These are phyloP conservation scores for Pristis pectinata DNA, from an alignment of 2,797 vertebrate species.

Conservation along the genomic window DNA sequence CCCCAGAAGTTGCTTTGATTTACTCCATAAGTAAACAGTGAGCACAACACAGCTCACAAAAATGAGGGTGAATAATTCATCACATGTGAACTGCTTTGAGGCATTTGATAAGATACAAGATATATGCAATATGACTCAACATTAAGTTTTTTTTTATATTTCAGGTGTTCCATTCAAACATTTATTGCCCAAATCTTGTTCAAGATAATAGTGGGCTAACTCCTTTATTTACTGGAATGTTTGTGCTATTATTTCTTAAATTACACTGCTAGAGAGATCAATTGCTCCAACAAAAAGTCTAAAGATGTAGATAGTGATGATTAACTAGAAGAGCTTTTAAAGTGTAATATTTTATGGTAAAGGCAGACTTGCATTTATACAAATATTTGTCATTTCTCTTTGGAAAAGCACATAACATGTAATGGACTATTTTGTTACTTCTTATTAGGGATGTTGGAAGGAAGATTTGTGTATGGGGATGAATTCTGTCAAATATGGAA, in stretches of 20 bases:
- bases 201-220: neutral
- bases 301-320: neutral
- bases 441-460: neutral
- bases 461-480: neutral
- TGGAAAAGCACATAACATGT: neutral
- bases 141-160: neutral
- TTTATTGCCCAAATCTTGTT: neutral
- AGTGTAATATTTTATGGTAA: neutral
- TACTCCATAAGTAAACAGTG: too few relatives aligned
- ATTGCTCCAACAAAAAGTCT: neutral
- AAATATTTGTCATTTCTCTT: neutral
- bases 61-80: neutral
- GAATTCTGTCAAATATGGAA: neutral
- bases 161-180: neutral
- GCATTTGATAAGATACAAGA: neutral
- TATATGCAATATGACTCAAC: neutral
- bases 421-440: neutral
- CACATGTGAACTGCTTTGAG: neutral
- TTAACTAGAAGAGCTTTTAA: neutral
- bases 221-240: neutral
- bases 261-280: neutral
- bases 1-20: too few relatives aligned
- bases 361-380: neutral
- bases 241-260: neutral
- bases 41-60: too few relatives aligned